These are phyloP conservation scores for Philotrypesis tridentata DNA, from an alignment of 1,140 invertebrate species.

Conservation along the genomic window DNA sequence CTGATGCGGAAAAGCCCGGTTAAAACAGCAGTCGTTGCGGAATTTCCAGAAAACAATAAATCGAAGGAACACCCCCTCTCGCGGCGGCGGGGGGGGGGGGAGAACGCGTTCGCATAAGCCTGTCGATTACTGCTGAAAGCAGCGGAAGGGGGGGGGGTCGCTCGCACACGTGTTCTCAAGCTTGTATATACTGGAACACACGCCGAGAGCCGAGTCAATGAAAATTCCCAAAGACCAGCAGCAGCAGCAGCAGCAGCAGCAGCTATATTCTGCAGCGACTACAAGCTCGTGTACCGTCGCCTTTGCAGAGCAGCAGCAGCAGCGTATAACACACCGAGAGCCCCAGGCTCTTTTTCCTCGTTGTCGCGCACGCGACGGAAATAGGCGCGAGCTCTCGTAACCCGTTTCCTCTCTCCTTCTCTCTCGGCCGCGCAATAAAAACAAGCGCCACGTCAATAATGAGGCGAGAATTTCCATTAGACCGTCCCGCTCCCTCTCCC, in stretches of 20 bases:
- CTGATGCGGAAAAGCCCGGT: too few species aligned
- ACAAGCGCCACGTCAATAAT: neutral
- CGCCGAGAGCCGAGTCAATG: neutral
- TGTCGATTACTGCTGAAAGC: neutral
- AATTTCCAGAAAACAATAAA: too few species aligned
- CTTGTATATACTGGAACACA: neutral
- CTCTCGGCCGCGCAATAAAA: neutral
- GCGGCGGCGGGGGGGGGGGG: too few species aligned
- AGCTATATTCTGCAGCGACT: too few species aligned
- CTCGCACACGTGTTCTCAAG: neutral
- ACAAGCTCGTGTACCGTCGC: neutral
- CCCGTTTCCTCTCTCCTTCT: neutral
- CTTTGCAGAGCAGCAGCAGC: neutral
- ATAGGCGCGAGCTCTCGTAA: neutral
- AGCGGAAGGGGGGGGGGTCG: neutral
- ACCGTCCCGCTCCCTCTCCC: neutral
- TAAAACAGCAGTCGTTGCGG: too few species aligned
- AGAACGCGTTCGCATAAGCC: too few species aligned
- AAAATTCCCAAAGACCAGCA: neutral
- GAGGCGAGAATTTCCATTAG: slow-evolving; percentile 5
- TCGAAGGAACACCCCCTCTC: too few species aligned
- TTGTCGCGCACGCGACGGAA: neutral
- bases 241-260: neutral
- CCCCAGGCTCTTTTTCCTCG: neutral
- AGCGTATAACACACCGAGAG: neutral